phyloP scores from a whole-genome alignment of 2,888 invertebrate genomes.

The Gymnocheta viridis region DNA sequence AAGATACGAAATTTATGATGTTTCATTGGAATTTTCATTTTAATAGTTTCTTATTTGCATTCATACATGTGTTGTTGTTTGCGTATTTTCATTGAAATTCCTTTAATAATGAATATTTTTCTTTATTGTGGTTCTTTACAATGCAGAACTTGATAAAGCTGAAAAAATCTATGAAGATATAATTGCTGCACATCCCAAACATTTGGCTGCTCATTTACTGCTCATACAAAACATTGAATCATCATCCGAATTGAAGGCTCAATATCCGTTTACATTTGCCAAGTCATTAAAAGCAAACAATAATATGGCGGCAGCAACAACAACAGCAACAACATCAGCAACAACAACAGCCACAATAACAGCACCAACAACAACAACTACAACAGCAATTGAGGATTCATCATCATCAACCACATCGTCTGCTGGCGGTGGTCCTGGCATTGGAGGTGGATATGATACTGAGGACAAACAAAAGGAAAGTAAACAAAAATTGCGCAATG shows the following conservation, averaged over 20 bases:
- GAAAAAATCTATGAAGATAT: constrained; percentile 90
- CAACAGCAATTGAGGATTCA: constrained; percentile 34
- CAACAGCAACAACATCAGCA: constrained; percentile 51
- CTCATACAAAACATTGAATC: constrained; percentile 90
- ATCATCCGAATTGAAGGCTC: constrained; percentile 79
- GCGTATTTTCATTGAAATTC: neutral
- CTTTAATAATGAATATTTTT: constrained; percentile 32
- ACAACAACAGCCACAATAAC: constrained; percentile 64
- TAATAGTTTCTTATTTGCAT: constrained; percentile 7
- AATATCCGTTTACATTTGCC: constrained; percentile 82
- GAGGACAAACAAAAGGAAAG: constrained; percentile 75
- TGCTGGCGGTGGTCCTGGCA: neutral
- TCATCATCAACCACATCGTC: constrained; percentile 71
- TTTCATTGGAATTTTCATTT: constrained; percentile 19
- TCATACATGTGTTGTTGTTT: neutral
- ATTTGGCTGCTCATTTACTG: constrained; percentile 89
- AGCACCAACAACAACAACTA: constrained; percentile 17
- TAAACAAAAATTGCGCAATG: constrained; percentile 81
- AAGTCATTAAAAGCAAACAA: constrained; percentile 81
- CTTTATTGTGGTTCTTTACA: constrained; percentile 71
- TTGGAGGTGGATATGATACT: constrained; percentile 30
- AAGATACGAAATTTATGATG: constrained; percentile 13
- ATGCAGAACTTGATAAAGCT: constrained; percentile 85
- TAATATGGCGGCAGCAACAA: constrained; percentile 70
- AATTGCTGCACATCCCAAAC: constrained; percentile 87